Conservation (phyloP, 2,888 invertebrate genomes). For the Meteorus cinctellus region DNA sequence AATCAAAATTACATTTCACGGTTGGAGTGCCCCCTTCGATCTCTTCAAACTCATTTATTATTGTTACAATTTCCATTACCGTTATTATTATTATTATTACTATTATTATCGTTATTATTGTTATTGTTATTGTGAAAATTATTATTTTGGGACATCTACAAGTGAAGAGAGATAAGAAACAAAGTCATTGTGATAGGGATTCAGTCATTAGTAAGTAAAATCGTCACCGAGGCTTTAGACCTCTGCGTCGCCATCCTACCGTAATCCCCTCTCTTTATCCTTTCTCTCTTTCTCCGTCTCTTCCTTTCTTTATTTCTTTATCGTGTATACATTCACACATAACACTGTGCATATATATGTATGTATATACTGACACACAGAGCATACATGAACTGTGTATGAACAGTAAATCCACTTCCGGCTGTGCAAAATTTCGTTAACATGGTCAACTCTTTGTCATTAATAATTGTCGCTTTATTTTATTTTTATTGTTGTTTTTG, state of each 20-base stretch:
- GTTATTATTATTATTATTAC: neutral
- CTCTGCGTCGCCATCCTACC: constrained; percentile 61
- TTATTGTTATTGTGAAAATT: neutral
- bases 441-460: constrained; percentile 1
- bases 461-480: constrained; percentile 6
- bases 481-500: neutral
- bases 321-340: constrained; percentile 30
- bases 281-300: constrained; percentile 35
- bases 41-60: constrained; percentile 9
- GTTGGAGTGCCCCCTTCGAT: constrained; percentile 27
- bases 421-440: constrained; percentile 50
- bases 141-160: neutral
- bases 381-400: constrained; percentile 26
- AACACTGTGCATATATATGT: neutral
- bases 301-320: constrained; percentile 38
- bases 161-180: constrained; percentile 1
- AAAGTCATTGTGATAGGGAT: constrained; percentile 43
- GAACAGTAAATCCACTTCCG: constrained; percentile 58
- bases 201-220: constrained; percentile 62
- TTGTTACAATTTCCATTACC: neutral
- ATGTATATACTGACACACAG: neutral
- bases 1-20: neutral
- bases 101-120: neutral
- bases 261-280: constrained; percentile 37
- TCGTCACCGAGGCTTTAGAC: constrained; percentile 58